phyloP scores from a whole-genome alignment of 2,797 vertebrate genomes.

The Rhinichthys osculus region DNA sequence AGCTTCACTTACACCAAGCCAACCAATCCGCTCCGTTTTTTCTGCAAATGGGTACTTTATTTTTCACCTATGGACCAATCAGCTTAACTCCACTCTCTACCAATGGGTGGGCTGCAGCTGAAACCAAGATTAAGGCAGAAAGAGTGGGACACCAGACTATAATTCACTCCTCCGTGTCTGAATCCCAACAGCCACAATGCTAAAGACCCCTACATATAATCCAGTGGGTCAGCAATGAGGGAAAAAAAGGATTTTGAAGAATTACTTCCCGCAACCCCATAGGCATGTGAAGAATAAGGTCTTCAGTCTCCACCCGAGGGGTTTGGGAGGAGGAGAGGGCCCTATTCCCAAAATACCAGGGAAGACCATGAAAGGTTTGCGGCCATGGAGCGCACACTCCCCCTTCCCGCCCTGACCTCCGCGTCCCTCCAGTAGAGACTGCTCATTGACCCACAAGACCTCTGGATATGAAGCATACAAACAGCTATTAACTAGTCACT shows the following conservation, averaged over 20 bases:
- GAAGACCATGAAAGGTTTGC: conserved; percentile 73
- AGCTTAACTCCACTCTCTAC: conserved; percentile 36
- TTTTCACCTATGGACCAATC: not conserved
- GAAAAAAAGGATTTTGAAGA: conserved; percentile 54
- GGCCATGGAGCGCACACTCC: conserved; percentile 36
- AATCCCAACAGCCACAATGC: conserved; percentile 29
- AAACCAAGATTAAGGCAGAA: conserved; percentile 52
- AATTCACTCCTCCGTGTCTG: conserved; percentile 44
- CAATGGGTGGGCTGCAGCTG: conserved; percentile 44
- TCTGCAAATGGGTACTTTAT: not conserved
- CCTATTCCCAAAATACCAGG: conserved; percentile 76
- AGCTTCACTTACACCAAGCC: not conserved
- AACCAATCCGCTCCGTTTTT: not conserved
- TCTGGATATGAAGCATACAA: conserved; percentile 11
- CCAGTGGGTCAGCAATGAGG: conserved; percentile 43
- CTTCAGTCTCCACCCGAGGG: conserved; percentile 48
- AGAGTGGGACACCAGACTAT: conserved; percentile 44
- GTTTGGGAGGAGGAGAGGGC: conserved; percentile 60
- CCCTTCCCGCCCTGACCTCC: conserved; percentile 26
- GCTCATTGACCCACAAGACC: conserved; percentile 39
- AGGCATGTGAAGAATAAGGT: conserved; percentile 48
- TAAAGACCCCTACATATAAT: conserved; percentile 40
- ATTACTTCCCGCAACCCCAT: conserved; percentile 56
- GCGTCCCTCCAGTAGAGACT: conserved; percentile 6
- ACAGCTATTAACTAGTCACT: conserved; percentile 12